Conservation (phyloP, 2,797 vertebrate genomes). For the Arnoldichthys spilopterus region DNA sequence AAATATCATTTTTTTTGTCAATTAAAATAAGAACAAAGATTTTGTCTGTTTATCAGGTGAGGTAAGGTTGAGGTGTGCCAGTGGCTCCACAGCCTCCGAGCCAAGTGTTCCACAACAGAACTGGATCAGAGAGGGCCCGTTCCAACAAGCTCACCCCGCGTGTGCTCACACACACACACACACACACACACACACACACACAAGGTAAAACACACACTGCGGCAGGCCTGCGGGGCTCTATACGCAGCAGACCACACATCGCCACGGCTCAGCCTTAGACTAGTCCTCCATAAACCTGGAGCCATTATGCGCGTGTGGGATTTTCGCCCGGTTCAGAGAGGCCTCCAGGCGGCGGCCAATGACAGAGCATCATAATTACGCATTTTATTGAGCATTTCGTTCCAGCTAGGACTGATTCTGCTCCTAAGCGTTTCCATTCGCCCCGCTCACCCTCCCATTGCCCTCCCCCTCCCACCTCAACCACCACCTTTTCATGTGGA, state of each 20-base stretch:
- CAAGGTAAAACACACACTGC: conserved; percentile 70
- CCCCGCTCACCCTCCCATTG: conserved; percentile 56
- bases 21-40: too few relatives aligned
- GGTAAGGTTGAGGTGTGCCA: background rate
- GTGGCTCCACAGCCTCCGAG: conserved; percentile 54
- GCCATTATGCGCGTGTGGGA: conserved; percentile 80
- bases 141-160: conserved; percentile 50
- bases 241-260: conserved; percentile 80
- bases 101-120: conserved; percentile 55
- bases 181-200: conserved; percentile 52
- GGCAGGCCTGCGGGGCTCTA: conserved; percentile 54
- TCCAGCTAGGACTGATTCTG: conserved; percentile 81
- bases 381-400: conserved; percentile 84
- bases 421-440: conserved; percentile 82
- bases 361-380: conserved; percentile 82
- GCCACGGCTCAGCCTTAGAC: conserved; percentile 78
- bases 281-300: conserved; percentile 71
- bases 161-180: too few relatives aligned
- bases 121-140: conserved; percentile 49
- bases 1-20: too few relatives aligned
- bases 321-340: conserved; percentile 67
- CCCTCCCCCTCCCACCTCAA: conserved; percentile 17
- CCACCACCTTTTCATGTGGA: conserved; percentile 77
- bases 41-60: background rate
- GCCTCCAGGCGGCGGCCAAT: conserved; percentile 78